Conservation (phyloP, 2,888 invertebrate species). For the Callosobruchus maculatus region DNA sequence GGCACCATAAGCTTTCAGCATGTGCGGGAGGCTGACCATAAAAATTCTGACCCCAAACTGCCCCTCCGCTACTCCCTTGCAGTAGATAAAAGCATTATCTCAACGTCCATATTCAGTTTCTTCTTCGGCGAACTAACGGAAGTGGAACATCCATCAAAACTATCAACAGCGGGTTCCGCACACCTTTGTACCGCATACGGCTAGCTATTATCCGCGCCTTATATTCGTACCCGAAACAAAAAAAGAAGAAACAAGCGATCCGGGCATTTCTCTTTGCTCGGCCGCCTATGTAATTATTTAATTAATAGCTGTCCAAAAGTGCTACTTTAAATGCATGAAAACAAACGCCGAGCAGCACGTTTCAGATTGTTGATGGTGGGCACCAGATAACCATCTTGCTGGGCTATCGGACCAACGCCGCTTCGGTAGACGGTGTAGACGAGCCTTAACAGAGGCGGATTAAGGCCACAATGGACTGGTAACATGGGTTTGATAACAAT, state of each 20-base stretch:
- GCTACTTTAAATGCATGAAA: neutral
- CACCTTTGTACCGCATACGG: neutral
- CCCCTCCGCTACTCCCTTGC: too few relatives aligned
- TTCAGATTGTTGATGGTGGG: neutral
- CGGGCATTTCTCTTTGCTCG: neutral
- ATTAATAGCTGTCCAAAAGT: neutral
- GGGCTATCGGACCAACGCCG: neutral
- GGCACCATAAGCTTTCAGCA: too few relatives aligned
- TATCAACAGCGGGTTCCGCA: neutral
- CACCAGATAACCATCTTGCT: neutral
- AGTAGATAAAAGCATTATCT: neutral
- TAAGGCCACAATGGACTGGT: neutral
- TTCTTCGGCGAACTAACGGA: neutral
- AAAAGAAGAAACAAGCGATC: neutral
- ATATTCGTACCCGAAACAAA: neutral
- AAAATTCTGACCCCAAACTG: too few relatives aligned
- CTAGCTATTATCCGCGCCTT: neutral
- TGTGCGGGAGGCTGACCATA: too few relatives aligned
- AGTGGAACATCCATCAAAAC: neutral
- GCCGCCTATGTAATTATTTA: neutral
- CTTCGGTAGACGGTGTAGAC: neutral
- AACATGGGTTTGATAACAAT: too few relatives aligned
- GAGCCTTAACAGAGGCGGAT: neutral
- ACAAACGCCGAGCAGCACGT: neutral
- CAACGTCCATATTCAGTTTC: neutral